Base-by-base conservation (phyloP, 2,113 vertebrate genomes). In the Cathartes aura region DNA sequence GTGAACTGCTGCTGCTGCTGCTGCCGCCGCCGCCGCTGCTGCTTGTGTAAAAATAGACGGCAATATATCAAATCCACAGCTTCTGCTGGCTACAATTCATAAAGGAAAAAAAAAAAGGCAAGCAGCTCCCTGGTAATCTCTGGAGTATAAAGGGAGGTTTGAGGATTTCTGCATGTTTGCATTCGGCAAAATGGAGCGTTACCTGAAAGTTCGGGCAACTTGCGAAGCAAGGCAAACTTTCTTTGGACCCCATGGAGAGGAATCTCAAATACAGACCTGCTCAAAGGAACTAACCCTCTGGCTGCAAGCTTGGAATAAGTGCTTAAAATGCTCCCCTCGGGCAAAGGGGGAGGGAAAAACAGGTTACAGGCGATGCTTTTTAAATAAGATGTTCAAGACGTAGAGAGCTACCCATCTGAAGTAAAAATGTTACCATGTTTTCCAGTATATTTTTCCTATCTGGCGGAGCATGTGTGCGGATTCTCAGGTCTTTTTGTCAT, bases 31-130 rank as follows among this genome's bases (percentile, higher is more conserved):
- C 3, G 80, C 81, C 5, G 56, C 48, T 7, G 67, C 93, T 91
- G 98, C 96, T 97, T 98, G 97, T 98, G 97, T 98, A 98, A 99
- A 98, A 99, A 99, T 98, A 98, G 98, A 98, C 48, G 96, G 98
- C 98, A 97, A 98, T 98, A 98, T 98, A 98, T 98, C 98, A 98
- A 98, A 98, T 98, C 97, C 97, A 98, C 98, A 98, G 98, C 96
- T 98, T 98, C 95, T 97, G 98, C 98, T 98, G 98, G 98, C 98
- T 98, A 96, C 98, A 96, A 94, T 98, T 98, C 98, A 98, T 98
- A 95, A 85, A 95, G 88, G 21, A 7, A 36, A 34, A 58, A 72
- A 81, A 59, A 82, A 88, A 94, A 92, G 72, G 79, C 96, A 83
- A 97, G 95, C 97, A 56, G 93, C 96, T 95, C 96, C 80, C 83